Evolutionary conservation across 1,140 invertebrate species (phyloP).

Genomic region (Philopotamus ludificatus): DNA sequence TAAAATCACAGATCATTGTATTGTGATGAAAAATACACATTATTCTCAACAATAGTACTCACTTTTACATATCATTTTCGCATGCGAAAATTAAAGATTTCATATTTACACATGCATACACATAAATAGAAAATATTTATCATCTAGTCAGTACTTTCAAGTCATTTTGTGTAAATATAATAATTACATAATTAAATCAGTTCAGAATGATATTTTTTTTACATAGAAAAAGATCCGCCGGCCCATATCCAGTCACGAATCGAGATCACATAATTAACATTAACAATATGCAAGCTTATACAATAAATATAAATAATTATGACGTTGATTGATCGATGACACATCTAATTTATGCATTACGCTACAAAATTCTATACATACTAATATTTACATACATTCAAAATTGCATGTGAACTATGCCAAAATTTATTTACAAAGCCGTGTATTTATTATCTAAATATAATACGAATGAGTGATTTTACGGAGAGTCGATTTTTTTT

Average conservation of each 20-base stretch:
- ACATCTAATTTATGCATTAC: background rate
- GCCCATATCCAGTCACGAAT: constrained; percentile 7
- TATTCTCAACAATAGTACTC: constrained; percentile 23
- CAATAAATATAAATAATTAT: too few species aligned
- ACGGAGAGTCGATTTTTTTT: too few species aligned
- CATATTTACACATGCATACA: too few species aligned
- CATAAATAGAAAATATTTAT: constrained; percentile 35
- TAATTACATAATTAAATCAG: constrained; percentile 18
- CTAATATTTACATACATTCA: too few species aligned
- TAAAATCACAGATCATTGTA: constrained; percentile 42
- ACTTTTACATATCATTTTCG: constrained; percentile 15
- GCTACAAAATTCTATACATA: too few species aligned
- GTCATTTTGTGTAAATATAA: constrained; percentile 15
- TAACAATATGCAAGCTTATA: background rate
- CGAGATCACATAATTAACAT: constrained; percentile 22
- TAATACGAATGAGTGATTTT: too few species aligned
- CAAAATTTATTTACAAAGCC: too few species aligned
- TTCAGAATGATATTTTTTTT: constrained; percentile 23
- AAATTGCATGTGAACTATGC: too few species aligned
- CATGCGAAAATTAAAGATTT: constrained; percentile 14
- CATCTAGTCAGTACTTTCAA: constrained; percentile 41
- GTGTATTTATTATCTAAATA: too few species aligned
- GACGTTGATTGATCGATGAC: background rate
- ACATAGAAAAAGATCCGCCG: constrained; percentile 8
- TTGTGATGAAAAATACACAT: constrained; percentile 42